Conservation (phyloP, 2,888 invertebrate species). For the Apeira syringaria region DNA sequence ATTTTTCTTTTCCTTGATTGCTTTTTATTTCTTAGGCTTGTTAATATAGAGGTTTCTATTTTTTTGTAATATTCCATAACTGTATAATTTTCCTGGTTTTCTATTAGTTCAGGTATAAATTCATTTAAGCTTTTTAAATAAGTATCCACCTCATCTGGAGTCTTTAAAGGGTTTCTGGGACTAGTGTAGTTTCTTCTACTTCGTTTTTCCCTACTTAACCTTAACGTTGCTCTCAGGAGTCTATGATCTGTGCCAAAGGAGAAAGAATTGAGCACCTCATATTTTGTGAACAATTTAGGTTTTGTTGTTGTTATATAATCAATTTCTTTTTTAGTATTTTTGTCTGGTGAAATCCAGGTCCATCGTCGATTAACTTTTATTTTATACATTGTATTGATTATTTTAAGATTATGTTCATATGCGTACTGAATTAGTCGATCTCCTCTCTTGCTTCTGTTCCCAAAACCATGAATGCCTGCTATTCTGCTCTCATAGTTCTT, state of each 20-base stretch:
- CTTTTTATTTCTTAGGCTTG: neutral
- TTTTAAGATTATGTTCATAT: no score
- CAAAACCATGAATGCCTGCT: no score
- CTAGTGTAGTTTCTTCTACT: neutral
- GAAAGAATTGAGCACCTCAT: no score
- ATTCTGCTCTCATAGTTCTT: neutral
- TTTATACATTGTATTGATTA: no score
- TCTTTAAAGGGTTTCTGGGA: conserved; percentile 1
- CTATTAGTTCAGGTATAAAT: conserved; percentile 8
- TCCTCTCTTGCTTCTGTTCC: no score
- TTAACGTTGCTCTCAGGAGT: no score
- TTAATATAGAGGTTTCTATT: conserved; percentile 1
- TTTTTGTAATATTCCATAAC: conserved; percentile 1
- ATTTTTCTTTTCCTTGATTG: neutral
- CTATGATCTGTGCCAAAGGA: no score
- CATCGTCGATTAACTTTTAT: neutral
- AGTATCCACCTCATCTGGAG: neutral
- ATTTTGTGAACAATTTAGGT: conserved; percentile 15
- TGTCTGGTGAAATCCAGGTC: neutral
- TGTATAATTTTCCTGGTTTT: neutral
- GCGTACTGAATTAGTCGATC: no score
- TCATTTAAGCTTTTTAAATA: conserved; percentile 2
- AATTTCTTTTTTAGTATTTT: neutral
- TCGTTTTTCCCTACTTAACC: no score
- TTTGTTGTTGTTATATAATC: neutral